Base-by-base conservation (phyloP, 2,113 vertebrate species). In the Suricata suricatta region DNA sequence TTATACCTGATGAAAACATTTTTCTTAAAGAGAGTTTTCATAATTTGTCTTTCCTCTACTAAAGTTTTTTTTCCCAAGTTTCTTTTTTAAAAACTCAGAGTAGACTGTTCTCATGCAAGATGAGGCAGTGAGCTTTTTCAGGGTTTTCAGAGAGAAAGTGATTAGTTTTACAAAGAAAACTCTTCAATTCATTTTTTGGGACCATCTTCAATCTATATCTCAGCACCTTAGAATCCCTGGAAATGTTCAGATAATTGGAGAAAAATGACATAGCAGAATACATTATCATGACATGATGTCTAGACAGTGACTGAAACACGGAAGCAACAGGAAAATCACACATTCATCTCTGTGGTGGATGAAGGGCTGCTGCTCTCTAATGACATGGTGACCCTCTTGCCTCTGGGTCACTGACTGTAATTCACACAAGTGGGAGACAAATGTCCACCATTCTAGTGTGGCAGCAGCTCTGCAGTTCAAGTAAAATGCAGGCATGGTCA, bases 181-280 rank as follows among this genome's bases (percentile, higher is more conserved):
- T 33, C 29, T 25, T 82, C 27, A 60, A 69, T 96, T 88, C 25
- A 87, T 97, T 97, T 96, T 66, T 93, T 87, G 83, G 76, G 52
- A 86, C 17, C 33, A 81, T 85, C 96, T 94, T 94, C 25, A 64
- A 21, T 15, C 16, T 89, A 60, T 38, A 44, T 87, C 25, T 90
- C 63, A 89, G 44, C 41, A 52, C 25, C 17, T 14, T 38, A 80
- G 60, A 91, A 88, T 95, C 27, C 68, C 89, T 81, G 52, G 54
- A 86, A 96, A 92, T 90, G 79, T 35, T 87, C 74, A 84, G 68
- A 89, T 96, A 97, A 95, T 66, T 84, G 57, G 13, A 92, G 77
- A 88, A 93, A 97, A 96, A 90, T 72, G 60, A 89, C 47, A 82
- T n/a, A 27, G 57, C 64, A 92, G 74, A 86, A 69, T 60, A 80